These are phyloP conservation scores for Chrysomela aeneicollis DNA, from an alignment of 2,888 invertebrate genomes.

Conservation along the genomic window DNA sequence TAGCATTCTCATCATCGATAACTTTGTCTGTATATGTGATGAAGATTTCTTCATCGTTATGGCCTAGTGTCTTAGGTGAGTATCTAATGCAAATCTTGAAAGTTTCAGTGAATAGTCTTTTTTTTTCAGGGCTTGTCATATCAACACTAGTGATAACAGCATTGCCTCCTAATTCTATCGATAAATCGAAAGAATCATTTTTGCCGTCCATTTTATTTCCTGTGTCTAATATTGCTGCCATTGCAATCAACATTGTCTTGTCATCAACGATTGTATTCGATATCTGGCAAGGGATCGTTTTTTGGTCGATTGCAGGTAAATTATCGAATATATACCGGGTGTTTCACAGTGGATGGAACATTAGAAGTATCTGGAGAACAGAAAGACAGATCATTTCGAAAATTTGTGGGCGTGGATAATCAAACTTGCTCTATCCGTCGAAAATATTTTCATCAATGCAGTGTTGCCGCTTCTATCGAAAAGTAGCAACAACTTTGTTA, in stretches of 20 bases:
- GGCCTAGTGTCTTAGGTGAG: slow-evolving; percentile 52
- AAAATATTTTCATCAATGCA: no score
- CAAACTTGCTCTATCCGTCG: no score
- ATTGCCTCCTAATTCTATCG: slow-evolving; percentile 65
- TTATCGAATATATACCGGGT: no score
- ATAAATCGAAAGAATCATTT: slow-evolving; percentile 48
- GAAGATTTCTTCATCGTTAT: slow-evolving; percentile 46
- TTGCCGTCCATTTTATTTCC: slow-evolving; percentile 55
- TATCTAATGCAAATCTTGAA: not conserved
- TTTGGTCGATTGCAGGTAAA: slow-evolving; percentile 69
- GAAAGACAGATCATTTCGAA: no score
- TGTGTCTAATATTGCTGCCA: slow-evolving; percentile 62
- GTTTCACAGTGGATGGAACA: no score
- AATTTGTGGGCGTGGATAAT: no score
- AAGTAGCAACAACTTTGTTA: no score
- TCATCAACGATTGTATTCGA: slow-evolving; percentile 67
- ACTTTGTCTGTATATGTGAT: slow-evolving; percentile 49
- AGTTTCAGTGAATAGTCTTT: not conserved
- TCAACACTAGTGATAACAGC: slow-evolving; percentile 65
- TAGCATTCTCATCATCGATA: slow-evolving; percentile 49
- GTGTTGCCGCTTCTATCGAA: no score
- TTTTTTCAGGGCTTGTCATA: slow-evolving; percentile 62
- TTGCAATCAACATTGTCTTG: slow-evolving; percentile 62
- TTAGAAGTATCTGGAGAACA: no score
- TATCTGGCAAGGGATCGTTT: slow-evolving; percentile 69